Percentiles rank a stretch among this genome's conserved stretches.
phyloP scores from a whole-genome alignment of 2,888 invertebrate species.

The Netelia fuscicornis region DNA sequence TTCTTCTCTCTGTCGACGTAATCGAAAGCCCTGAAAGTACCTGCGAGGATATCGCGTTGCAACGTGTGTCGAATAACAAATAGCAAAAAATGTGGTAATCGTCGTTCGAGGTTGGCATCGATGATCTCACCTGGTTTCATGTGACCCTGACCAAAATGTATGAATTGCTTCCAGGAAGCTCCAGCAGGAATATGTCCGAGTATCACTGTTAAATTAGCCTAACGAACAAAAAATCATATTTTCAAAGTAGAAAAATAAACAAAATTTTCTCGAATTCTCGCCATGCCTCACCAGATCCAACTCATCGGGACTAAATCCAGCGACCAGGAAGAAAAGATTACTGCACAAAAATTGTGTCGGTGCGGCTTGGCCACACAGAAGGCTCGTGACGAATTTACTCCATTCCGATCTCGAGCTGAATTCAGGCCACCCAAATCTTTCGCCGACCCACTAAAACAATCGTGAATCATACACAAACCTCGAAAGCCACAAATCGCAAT shows the following conservation, averaged over 20 bases:
- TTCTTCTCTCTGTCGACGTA: slow-evolving; percentile 78
- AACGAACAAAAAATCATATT: slow-evolving; percentile 1
- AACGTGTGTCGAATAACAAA: background rate
- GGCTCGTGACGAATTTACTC: slow-evolving; percentile 80
- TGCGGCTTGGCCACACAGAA: slow-evolving; percentile 78
- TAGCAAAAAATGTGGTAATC: slow-evolving; percentile 5
- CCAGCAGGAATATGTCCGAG: slow-evolving; percentile 81
- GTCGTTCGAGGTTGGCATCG: background rate
- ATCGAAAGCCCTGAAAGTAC: slow-evolving; percentile 79
- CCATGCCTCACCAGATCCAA: slow-evolving; percentile 70
- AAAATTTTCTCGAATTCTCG: background rate
- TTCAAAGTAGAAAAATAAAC: background rate
- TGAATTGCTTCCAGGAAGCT: slow-evolving; percentile 82
- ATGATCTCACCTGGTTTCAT: slow-evolving; percentile 77
- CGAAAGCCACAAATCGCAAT: background rate
- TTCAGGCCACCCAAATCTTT: slow-evolving; percentile 82
- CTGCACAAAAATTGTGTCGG: slow-evolving; percentile 79
- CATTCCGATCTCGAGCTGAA: slow-evolving; percentile 79
- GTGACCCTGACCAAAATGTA: slow-evolving; percentile 82
- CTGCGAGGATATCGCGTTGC: slow-evolving; percentile 68
- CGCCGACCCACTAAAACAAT: slow-evolving; percentile 80
- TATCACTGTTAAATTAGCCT: slow-evolving; percentile 80
- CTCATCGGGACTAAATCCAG: slow-evolving; percentile 77
- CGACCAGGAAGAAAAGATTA: slow-evolving; percentile 77
- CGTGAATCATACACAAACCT: slow-evolving; percentile 10